Evolutionary conservation across 2,797 vertebrate species (phyloP).

Genomic region (Ceryle rudis): DNA sequence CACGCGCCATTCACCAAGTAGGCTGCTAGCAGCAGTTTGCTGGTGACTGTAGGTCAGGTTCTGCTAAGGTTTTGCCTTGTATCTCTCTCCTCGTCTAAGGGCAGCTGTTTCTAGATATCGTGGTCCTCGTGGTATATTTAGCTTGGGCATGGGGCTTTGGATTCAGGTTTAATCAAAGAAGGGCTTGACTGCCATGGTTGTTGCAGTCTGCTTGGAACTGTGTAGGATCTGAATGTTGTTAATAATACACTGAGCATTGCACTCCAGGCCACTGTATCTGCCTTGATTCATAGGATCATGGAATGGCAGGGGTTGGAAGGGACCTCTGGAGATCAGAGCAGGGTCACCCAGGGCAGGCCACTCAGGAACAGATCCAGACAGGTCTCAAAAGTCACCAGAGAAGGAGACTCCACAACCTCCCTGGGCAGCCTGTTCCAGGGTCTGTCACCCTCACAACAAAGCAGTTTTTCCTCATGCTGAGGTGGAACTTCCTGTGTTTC

Average conservation of each 20-base stretch:
- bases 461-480: no score
- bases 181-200: not conserved
- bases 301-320: no score
- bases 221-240: not conserved
- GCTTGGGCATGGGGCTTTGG: not conserved
- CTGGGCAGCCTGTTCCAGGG: no score
- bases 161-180: not conserved
- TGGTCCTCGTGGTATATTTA: not conserved
- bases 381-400: no score
- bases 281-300: not conserved
- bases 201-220: not conserved
- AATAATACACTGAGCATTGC: not conserved
- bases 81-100: not conserved
- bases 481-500: no score
- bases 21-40: not conserved
- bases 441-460: no score
- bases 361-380: no score
- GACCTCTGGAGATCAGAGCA: no score
- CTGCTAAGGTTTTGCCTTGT: not conserved
- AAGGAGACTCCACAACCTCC: no score
- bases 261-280: not conserved
- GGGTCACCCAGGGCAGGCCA: no score
- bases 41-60: not conserved
- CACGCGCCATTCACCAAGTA: fast-evolving
- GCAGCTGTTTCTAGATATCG: not conserved